phyloP scores from a whole-genome alignment of 2,797 vertebrate genomes.

The Podarcis lilfordi region DNA sequence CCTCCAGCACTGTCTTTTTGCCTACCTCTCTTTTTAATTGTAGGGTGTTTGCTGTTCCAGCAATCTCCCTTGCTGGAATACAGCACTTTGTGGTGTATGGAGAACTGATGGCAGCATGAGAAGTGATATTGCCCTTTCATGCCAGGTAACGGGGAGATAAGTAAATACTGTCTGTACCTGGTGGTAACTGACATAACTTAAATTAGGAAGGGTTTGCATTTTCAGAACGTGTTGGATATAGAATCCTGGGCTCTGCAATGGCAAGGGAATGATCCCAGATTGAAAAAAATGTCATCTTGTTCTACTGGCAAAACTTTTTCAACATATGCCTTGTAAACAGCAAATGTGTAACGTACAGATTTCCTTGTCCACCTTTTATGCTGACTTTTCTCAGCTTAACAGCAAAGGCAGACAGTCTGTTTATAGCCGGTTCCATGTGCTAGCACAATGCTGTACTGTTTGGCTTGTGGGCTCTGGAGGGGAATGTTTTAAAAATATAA shows the following conservation, averaged over 20 bases:
- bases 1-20: fast-evolving
- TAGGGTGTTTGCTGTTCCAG: background rate
- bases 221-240: background rate
- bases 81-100: background rate
- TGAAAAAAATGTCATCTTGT: slow-evolving; percentile 8
- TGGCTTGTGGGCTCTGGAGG: slow-evolving; percentile 36
- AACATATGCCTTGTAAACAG: slow-evolving; percentile 39
- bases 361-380: slow-evolving; percentile 66
- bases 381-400: slow-evolving; percentile 58
- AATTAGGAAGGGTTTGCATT: background rate
- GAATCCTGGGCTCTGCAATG: background rate
- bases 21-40: background rate
- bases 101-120: background rate
- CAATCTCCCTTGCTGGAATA: no score
- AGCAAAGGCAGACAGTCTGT: slow-evolving; percentile 66
- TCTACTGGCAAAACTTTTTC: slow-evolving; percentile 52
- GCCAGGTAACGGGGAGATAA: background rate
- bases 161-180: fast-evolving
- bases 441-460: slow-evolving; percentile 71
- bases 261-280: slow-evolving; percentile 43
- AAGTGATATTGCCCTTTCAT: background rate
- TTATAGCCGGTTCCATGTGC: slow-evolving; percentile 41
- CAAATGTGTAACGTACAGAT: slow-evolving; percentile 62
- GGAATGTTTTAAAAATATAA: slow-evolving; percentile 61
- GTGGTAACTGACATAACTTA: slow-evolving; percentile 3